Conservation (phyloP, 2,113 vertebrate genomes). For the Erythrolamprus reginae region DNA sequence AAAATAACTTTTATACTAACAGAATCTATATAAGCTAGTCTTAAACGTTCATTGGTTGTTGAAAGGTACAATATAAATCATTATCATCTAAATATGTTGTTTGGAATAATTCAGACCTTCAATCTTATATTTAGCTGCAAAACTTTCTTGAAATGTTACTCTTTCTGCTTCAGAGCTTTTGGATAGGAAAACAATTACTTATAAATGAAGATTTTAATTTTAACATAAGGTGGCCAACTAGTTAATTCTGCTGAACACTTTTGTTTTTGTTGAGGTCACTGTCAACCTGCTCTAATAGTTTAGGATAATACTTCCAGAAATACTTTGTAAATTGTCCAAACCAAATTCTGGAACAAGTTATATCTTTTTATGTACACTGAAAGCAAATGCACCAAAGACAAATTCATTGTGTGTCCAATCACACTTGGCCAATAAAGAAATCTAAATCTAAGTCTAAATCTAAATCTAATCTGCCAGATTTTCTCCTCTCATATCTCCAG, state of each 20-base stretch:
- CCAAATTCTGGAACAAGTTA: background rate
- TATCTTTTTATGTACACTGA: no score
- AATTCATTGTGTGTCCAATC: no score
- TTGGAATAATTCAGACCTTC: background rate
- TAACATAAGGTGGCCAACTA: background rate
- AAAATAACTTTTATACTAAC: background rate
- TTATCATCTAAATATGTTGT: background rate
- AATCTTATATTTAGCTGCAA: background rate
- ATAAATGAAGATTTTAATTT: background rate
- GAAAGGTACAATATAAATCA: background rate
- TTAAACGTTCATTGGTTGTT: background rate
- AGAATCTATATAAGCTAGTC: background rate
- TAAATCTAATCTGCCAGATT: no score
- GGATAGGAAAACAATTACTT: background rate
- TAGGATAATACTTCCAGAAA: background rate
- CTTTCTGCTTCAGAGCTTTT: background rate
- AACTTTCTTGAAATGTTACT: background rate
- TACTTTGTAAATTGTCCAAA: background rate
- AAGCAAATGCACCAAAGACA: no score
- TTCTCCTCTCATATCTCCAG: background rate
- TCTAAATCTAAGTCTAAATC: no score
- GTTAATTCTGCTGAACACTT: background rate
- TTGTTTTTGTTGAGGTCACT: background rate
- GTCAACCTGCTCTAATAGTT: background rate
- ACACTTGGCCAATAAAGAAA: no score